Evolutionary conservation across 2,113 vertebrate species (phyloP).

Genomic region (Laticauda laticaudata): DNA sequence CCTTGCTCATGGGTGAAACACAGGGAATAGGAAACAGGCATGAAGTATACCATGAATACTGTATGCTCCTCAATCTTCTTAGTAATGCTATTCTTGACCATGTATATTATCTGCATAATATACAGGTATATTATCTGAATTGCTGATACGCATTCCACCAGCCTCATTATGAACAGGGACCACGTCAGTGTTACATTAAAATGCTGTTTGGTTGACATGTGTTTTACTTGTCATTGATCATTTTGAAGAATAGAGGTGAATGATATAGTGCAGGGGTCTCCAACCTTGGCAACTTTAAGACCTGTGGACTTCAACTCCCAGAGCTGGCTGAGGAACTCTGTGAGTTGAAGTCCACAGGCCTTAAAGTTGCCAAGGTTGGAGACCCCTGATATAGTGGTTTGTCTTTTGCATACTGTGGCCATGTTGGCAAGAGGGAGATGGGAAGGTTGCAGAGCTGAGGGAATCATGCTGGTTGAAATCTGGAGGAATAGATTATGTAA

Average conservation of each 20-base stretch:
- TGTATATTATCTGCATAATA: not conserved
- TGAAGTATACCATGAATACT: not conserved
- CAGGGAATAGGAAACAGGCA: not conserved
- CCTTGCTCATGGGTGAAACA: not conserved
- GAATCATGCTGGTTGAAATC: not conserved
- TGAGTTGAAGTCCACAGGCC: too few species aligned
- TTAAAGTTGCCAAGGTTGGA: too few species aligned
- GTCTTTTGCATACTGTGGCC: not conserved
- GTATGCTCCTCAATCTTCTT: not conserved
- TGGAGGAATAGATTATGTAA: not conserved
- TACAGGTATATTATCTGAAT: not conserved
- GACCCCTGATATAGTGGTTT: not conserved
- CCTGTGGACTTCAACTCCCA: too few species aligned
- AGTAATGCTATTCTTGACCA: not conserved
- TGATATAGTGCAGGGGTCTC: not conserved
- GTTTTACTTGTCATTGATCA: not conserved
- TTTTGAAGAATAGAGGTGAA: not conserved
- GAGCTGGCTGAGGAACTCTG: too few species aligned
- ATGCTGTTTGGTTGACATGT: not conserved
- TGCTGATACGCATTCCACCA: not conserved
- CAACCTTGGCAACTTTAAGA: too few species aligned
- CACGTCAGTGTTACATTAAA: not conserved
- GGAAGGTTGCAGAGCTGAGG: not conserved
- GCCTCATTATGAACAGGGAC: not conserved
- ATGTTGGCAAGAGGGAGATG: not conserved